Evolutionary conservation across 1,140 invertebrate genomes (phyloP).

Genomic region (Bombus consobrinus): DNA sequence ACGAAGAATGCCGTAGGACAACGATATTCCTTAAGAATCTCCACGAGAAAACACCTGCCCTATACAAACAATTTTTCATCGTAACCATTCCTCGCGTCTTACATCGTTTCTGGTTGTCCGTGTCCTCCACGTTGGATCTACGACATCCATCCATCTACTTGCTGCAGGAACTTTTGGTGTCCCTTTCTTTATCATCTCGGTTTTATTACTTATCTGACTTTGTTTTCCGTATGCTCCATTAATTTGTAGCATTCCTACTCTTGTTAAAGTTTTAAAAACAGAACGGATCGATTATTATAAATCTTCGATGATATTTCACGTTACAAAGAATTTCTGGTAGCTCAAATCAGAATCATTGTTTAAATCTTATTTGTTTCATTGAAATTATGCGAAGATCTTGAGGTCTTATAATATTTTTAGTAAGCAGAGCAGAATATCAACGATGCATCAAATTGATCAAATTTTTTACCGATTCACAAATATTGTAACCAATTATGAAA

Average conservation of each 20-base stretch:
- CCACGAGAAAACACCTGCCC: constrained; percentile 66
- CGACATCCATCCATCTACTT: constrained; percentile 33
- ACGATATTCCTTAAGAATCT: constrained; percentile 42
- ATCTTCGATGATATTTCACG: too few species aligned
- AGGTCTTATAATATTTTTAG: too few species aligned
- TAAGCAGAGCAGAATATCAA: too few species aligned
- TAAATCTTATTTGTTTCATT: too few species aligned
- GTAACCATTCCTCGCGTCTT: constrained; percentile 52
- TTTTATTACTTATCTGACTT: background rate
- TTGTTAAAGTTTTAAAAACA: background rate
- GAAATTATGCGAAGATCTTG: too few species aligned
- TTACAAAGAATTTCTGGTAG: too few species aligned
- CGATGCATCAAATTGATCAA: too few species aligned
- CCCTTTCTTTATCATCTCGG: constrained; percentile 27
- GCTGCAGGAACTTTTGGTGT: background rate
- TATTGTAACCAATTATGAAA: too few species aligned
- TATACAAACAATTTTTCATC: constrained; percentile 72
- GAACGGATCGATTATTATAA: too few species aligned
- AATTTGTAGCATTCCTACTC: background rate
- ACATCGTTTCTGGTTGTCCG: constrained; percentile 31
- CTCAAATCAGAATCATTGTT: too few species aligned
- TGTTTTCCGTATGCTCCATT: background rate
- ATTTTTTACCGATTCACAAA: too few species aligned
- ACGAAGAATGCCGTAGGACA: constrained; percentile 40
- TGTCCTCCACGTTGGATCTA: constrained; percentile 11